Conservation (phyloP, 2,113 vertebrate genomes). For the Calyptomena viridis region DNA sequence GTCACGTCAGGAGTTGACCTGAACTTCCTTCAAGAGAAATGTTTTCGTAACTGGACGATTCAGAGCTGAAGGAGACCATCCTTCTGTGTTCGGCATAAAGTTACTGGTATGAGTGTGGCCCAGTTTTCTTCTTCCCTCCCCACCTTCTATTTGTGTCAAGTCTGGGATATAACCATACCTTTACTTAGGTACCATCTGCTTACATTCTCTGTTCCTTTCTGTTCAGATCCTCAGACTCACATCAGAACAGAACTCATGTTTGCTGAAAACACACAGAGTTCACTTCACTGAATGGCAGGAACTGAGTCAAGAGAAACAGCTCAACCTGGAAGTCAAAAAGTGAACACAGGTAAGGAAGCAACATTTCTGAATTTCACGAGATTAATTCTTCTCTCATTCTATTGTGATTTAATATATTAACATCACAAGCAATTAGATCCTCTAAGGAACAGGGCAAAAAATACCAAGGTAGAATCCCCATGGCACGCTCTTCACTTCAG, state of each 20-base stretch:
- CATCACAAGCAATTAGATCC: neutral
- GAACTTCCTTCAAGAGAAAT: neutral
- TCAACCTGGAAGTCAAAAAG: neutral
- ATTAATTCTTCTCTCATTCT: neutral
- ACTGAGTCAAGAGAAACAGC: neutral
- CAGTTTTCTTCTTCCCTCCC: neutral
- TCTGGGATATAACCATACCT: neutral
- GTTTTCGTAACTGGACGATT: neutral
- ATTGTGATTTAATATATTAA: neutral
- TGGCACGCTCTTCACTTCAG: neutral
- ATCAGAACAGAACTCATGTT: rapidly evolving
- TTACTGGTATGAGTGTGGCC: neutral
- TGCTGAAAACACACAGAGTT: neutral
- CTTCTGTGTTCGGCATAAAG: neutral
- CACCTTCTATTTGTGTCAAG: neutral
- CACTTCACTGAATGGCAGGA: neutral
- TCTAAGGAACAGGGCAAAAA: neutral
- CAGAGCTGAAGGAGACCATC: neutral
- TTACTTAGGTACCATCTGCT: neutral
- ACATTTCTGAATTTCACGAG: neutral
- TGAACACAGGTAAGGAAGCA: neutral
- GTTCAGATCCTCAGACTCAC: neutral
- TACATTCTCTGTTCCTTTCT: neutral
- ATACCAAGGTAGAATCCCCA: neutral
- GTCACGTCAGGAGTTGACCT: neutral